These are phyloP conservation scores for Chelonoidis abingdonii DNA, from an alignment of 2,113 vertebrate species.

Conservation along the genomic window DNA sequence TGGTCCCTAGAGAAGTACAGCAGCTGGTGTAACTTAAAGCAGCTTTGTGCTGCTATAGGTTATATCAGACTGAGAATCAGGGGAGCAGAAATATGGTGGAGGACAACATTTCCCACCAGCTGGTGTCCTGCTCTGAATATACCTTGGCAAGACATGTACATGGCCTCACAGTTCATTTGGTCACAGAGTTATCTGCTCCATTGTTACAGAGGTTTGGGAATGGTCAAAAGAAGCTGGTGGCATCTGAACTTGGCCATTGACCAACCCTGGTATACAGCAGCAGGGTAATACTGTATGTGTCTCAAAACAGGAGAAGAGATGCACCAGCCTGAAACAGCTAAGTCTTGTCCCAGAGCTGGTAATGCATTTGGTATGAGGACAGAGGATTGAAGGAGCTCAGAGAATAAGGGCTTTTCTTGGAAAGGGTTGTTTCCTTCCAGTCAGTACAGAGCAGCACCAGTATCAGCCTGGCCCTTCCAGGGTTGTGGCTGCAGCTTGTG, in stretches of 20 bases:
- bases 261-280: background rate
- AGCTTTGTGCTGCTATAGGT: background rate
- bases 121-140: background rate
- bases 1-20: background rate
- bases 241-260: background rate
- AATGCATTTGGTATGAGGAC: background rate
- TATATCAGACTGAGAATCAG: background rate
- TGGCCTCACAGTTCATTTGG: background rate
- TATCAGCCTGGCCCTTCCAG: background rate
- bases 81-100: background rate
- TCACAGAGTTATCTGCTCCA: background rate
- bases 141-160: background rate
- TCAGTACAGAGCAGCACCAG: background rate
- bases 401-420: background rate
- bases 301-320: background rate
- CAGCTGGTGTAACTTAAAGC: background rate
- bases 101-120: background rate
- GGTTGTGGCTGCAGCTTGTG: background rate
- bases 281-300: background rate
- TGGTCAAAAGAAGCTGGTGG: background rate
- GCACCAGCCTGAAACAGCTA: background rate
- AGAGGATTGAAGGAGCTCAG: background rate
- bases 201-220: accelerated
- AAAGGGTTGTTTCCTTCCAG: background rate
- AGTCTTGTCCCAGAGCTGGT: background rate